These are phyloP conservation scores for Neoarius graeffei DNA, from an alignment of 2,113 vertebrate species.

Conservation along the genomic window DNA sequence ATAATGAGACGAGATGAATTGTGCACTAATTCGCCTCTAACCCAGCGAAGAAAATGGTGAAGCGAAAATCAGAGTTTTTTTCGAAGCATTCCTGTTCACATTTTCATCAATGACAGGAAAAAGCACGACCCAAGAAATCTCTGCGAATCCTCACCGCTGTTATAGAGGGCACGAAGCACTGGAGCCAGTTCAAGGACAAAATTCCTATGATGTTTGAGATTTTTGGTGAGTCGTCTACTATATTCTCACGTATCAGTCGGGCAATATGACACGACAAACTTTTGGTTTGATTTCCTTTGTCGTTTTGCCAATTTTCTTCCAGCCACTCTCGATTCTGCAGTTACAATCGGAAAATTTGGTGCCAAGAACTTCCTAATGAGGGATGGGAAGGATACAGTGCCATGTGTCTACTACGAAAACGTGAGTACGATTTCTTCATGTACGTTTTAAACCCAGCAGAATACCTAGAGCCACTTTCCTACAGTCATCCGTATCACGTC, in stretches of 20 bases:
- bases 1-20: background rate
- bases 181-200: conserved; percentile 83
- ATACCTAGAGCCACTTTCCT: background rate
- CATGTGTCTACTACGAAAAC: conserved; percentile 91
- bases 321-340: conserved; percentile 92
- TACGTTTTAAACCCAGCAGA: conserved; percentile 19
- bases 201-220: conserved; percentile 84
- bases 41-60: background rate
- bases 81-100: background rate
- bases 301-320: conserved; percentile 20
- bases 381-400: conserved; percentile 80
- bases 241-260: background rate
- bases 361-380: conserved; percentile 91
- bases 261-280: no score
- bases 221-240: conserved; percentile 77
- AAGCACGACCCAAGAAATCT: conserved; percentile 74
- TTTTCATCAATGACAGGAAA: conserved; percentile 55
- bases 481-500: background rate
- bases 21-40: background rate
- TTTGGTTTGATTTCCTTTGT: no score
- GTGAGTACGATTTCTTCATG: conserved; percentile 72
- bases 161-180: conserved; percentile 89
- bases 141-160: conserved; percentile 85
- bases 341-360: conserved; percentile 79
- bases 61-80: background rate